Evolutionary conservation across 2,888 invertebrate species (phyloP).

Genomic region (Brachyptera risi): DNA sequence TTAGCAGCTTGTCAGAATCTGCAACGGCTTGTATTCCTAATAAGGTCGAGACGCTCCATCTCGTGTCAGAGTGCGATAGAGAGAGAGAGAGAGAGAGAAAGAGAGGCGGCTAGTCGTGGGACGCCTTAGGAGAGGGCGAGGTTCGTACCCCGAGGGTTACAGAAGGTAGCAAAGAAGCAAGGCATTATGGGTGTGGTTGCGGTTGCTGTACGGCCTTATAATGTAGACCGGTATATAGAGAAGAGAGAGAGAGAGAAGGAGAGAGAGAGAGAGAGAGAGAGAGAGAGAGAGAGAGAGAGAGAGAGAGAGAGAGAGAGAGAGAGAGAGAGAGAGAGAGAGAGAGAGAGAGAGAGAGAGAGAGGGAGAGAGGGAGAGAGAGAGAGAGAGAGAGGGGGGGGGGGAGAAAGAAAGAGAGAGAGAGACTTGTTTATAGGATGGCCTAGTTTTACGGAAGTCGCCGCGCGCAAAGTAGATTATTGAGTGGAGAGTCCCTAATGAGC

Average conservation of each 20-base stretch:
- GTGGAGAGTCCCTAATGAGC: constrained; percentile 15
- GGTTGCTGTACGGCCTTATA: constrained; percentile 11
- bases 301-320: too few relatives aligned
- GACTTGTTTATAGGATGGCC: constrained; percentile 11
- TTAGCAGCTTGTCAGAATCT: constrained; percentile 8
- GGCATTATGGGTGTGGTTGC: constrained; percentile 18
- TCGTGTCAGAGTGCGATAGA: too few relatives aligned
- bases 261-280: too few relatives aligned
- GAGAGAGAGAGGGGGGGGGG: too few relatives aligned
- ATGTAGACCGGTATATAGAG: constrained; percentile 15
- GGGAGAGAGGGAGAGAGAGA: too few relatives aligned
- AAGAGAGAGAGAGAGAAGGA: too few relatives aligned
- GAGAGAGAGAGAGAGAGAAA: background rate
- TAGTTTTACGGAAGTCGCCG: constrained; percentile 19
- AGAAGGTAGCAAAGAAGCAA: constrained; percentile 1
- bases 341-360: too few relatives aligned
- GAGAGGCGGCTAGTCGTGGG: constrained; percentile 1
- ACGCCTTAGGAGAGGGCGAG: constrained; percentile 18
- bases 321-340: too few relatives aligned
- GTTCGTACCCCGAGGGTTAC: constrained; percentile 11
- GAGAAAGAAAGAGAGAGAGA: too few relatives aligned
- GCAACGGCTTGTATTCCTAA: constrained; percentile 1
- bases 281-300: too few relatives aligned
- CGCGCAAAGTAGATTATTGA: background rate
- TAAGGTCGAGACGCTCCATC: constrained; percentile 14